Evolutionary conservation across 2,888 invertebrate genomes (phyloP).

Genomic region (Hypselothyrea guttata): DNA sequence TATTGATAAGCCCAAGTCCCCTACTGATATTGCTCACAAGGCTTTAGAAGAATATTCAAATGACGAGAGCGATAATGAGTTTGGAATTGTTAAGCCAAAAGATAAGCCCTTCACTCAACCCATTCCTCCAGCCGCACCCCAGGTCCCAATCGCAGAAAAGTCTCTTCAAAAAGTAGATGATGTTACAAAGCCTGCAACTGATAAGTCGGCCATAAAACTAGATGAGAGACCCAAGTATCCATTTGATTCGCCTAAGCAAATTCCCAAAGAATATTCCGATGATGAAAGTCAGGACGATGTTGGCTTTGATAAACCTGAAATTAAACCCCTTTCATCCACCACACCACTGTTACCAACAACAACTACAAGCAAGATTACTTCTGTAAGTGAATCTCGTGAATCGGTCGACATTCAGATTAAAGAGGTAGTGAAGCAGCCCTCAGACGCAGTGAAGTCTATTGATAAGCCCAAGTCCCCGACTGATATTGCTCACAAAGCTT

Average conservation of each 20-base stretch:
- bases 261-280: constrained; percentile 15
- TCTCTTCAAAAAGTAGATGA: constrained; percentile 5
- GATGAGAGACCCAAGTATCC: constrained; percentile 14
- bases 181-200: neutral
- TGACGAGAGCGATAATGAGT: constrained; percentile 13
- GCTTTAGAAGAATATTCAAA: constrained; percentile 1
- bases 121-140: neutral
- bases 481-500: constrained; percentile 2
- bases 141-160: constrained; percentile 7
- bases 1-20: constrained; percentile 9
- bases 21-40: constrained; percentile 10
- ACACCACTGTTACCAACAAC: neutral
- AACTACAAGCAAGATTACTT: constrained; percentile 6
- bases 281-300: constrained; percentile 17
- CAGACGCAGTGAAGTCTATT: neutral
- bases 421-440: neutral
- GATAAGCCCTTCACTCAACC: neutral
- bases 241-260: neutral
- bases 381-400: constrained; percentile 3
- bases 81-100: constrained; percentile 1
- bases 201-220: constrained; percentile 4
- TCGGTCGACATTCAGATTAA: constrained; percentile 5
- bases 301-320: constrained; percentile 1
- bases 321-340: neutral
- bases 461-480: constrained; percentile 14